A percentile compares a stretch with the other conserved stretches of the same genome.
phyloP scores from a whole-genome alignment of 2,888 invertebrate species.

The Hedychridium roseum region DNA sequence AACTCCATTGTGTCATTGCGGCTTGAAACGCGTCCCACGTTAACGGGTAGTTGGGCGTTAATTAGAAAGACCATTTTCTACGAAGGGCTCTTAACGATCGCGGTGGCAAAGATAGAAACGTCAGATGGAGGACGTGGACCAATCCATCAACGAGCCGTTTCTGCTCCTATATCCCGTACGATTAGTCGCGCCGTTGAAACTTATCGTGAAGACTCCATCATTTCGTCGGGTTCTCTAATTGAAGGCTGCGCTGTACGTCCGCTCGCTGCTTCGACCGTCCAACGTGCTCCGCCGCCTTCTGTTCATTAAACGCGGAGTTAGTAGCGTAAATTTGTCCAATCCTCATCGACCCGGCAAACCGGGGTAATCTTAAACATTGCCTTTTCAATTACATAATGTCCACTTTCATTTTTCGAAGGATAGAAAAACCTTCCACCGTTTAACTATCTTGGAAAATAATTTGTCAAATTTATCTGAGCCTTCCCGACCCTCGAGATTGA shows the following conservation, averaged over 20 bases:
- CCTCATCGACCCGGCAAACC: too few relatives aligned
- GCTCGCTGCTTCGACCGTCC: too few relatives aligned
- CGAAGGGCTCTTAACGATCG: conserved; percentile 32
- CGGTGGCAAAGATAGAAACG: conserved; percentile 44
- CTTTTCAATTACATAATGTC: too few relatives aligned
- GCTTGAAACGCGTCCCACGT: conserved; percentile 15
- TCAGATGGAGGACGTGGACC: conserved; percentile 36
- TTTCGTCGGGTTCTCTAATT: conserved; percentile 28
- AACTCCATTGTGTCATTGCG: conserved; percentile 23
- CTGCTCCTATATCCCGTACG: conserved; percentile 20
- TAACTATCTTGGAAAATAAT: too few relatives aligned
- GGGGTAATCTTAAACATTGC: too few relatives aligned
- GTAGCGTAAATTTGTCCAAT: too few relatives aligned
- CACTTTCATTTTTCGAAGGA: too few relatives aligned
- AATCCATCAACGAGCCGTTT: conserved; percentile 40
- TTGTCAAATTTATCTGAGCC: too few relatives aligned
- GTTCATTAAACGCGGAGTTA: too few relatives aligned
- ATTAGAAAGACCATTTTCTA: conserved; percentile 45
- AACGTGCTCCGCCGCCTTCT: too few relatives aligned
- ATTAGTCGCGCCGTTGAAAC: conserved; percentile 29
- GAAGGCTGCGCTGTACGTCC: conserved; percentile 26
- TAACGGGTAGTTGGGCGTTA: conserved; percentile 40
- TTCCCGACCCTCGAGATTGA: too few relatives aligned
- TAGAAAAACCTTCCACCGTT: too few relatives aligned
- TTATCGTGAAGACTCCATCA: conserved; percentile 27